Percentiles rank a stretch among this genome's conserved stretches.
phyloP scores from a whole-genome alignment of 2,113 vertebrate species.

The Gallinago media region DNA sequence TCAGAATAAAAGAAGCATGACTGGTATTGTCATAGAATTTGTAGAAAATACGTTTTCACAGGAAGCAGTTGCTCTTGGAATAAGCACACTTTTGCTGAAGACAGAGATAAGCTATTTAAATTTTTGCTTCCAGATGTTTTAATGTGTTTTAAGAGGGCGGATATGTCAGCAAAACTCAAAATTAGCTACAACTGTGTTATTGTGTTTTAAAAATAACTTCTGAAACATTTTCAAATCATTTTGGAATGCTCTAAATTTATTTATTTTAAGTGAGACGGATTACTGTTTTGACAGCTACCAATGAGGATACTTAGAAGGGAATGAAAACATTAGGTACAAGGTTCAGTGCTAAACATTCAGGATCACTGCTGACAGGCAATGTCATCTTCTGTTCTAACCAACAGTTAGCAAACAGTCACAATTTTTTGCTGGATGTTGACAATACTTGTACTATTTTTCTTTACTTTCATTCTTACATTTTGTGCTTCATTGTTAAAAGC shows the following conservation, averaged over 20 bases:
- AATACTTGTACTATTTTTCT: background rate
- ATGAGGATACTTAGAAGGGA: background rate
- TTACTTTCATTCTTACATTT: background rate
- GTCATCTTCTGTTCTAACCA: background rate
- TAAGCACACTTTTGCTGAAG: background rate
- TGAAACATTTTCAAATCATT: background rate
- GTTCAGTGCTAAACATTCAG: rapidly evolving
- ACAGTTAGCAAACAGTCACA: background rate
- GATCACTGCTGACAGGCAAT: rapidly evolving
- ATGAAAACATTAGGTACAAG: background rate
- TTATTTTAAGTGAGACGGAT: background rate
- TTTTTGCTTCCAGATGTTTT: background rate
- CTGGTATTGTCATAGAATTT: background rate
- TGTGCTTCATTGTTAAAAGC: background rate
- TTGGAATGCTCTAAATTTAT: background rate
- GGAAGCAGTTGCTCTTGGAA: background rate
- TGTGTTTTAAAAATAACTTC: background rate
- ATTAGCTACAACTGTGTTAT: rapidly evolving
- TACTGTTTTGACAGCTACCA: background rate
- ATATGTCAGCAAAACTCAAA: background rate
- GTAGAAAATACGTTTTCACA: background rate
- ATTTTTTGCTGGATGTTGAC: background rate
- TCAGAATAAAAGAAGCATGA: background rate
- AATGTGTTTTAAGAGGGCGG: background rate
- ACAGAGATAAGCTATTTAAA: background rate